phyloP scores from a whole-genome alignment of 2,113 vertebrate genomes.

The Salvelinus fontinalis region DNA sequence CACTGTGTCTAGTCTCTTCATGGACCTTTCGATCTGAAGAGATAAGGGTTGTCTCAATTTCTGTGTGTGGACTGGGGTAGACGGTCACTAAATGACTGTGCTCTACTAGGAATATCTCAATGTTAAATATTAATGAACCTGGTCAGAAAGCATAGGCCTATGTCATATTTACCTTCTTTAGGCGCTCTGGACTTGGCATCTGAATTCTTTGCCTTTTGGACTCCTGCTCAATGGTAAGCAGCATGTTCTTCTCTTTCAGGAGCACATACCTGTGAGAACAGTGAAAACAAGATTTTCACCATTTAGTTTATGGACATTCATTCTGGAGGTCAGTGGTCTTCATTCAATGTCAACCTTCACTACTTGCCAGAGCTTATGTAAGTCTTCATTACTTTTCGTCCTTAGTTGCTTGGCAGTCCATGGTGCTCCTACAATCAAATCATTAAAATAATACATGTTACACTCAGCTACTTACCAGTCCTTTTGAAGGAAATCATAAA shows the following conservation, averaged over 20 bases:
- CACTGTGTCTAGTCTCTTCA: constrained; percentile 84
- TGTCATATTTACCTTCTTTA: constrained; percentile 82
- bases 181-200: constrained; percentile 93
- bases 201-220: constrained; percentile 79
- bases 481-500: no score
- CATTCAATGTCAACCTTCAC: background rate
- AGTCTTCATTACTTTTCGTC: constrained; percentile 90
- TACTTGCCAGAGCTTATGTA: constrained; percentile 95
- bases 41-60: background rate
- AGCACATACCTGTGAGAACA: constrained; percentile 85
- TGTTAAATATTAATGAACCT: no score
- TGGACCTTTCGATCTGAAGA: constrained; percentile 83
- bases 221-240: constrained; percentile 91
- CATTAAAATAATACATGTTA: background rate
- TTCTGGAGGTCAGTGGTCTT: background rate
- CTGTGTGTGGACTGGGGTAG: no score
- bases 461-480: no score
- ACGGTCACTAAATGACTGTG: no score
- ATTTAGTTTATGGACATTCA: background rate
- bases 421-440: constrained; percentile 77
- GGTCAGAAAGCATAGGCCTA: no score
- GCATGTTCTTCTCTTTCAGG: constrained; percentile 95
- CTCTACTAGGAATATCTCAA: no score
- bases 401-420: constrained; percentile 90
- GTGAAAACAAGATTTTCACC: background rate